A percentile compares a stretch with the other conserved stretches of the same genome.
Conservation (phyloP, 2,888 invertebrate genomes). For the Trichogramma evanescens region DNA sequence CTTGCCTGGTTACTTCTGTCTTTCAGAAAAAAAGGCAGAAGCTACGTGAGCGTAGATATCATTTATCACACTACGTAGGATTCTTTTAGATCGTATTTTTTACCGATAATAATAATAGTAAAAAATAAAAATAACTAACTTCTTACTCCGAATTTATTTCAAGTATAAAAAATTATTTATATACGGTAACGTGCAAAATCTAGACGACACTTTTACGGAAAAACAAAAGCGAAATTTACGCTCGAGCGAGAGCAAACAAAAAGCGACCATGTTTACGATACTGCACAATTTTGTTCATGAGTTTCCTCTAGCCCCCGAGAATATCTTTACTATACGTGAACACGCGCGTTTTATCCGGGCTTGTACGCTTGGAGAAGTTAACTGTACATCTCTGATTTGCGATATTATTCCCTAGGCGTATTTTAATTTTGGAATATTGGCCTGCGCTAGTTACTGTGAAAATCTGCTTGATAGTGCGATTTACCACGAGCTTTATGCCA, state of each 20-base stretch:
- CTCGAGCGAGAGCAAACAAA: conserved; percentile 8
- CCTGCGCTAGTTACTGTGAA: not conserved
- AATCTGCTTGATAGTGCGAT: not conserved
- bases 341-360: too few relatives aligned
- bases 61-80: too few relatives aligned
- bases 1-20: too few relatives aligned
- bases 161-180: conserved; percentile 10
- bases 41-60: too few relatives aligned
- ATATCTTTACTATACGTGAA: too few relatives aligned
- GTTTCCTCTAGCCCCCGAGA: too few relatives aligned
- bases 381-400: conserved; percentile 31
- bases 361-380: not conserved
- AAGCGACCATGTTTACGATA: conserved; percentile 3
- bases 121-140: not conserved
- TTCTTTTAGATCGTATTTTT: too few relatives aligned
- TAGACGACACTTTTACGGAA: conserved; percentile 26
- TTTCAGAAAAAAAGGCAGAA: too few relatives aligned
- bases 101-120: not conserved
- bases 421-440: conserved; percentile 39
- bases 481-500: too few relatives aligned
- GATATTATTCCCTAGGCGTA: conserved; percentile 25
- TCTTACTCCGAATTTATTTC: conserved; percentile 20
- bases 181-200: too few relatives aligned
- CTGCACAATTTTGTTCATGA: conserved; percentile 12
- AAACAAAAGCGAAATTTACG: conserved; percentile 48